Evolutionary conservation across 1,140 invertebrate genomes (phyloP).

Genomic region (Ceratina calcarata): DNA sequence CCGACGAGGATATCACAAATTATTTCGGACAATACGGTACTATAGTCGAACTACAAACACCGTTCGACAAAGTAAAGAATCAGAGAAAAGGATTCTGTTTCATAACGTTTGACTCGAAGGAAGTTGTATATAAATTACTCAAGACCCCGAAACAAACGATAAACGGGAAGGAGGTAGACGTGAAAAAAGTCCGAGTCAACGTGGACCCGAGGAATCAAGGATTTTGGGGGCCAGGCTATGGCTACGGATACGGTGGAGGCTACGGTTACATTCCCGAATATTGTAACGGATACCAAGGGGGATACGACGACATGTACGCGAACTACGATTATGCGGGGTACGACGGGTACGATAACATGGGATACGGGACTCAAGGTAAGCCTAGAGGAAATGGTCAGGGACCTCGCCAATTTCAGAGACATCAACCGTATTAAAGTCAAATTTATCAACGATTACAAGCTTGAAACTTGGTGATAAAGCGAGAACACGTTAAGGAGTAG

Average conservation of each 20-base stretch:
- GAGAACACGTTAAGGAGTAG: conserved; percentile 69
- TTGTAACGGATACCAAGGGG: conserved; percentile 76
- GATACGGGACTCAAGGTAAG: conserved; percentile 73
- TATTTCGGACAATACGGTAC: conserved; percentile 84
- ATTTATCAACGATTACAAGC: conserved; percentile 40
- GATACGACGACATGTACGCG: conserved; percentile 77
- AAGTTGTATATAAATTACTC: conserved; percentile 83
- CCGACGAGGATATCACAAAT: conserved; percentile 84
- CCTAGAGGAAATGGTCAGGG: conserved; percentile 77
- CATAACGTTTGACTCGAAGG: conserved; percentile 84
- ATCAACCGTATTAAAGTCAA: conserved; percentile 79
- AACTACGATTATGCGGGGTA: conserved; percentile 76
- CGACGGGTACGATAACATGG: conserved; percentile 77
- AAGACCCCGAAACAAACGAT: conserved; percentile 84
- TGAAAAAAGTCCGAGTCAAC: conserved; percentile 81
- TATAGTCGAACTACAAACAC: conserved; percentile 85
- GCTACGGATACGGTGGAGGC: conserved; percentile 78
- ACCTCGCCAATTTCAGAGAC: conserved; percentile 80
- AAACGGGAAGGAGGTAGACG: conserved; percentile 84
- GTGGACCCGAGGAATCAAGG: conserved; percentile 76
- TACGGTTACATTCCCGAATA: conserved; percentile 79
- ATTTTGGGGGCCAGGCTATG: conserved; percentile 78
- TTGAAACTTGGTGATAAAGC: conserved; percentile 69
- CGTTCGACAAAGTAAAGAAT: conserved; percentile 87
- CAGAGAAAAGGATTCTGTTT: conserved; percentile 86